These are phyloP conservation scores for Semaprochilodus insignis DNA, from an alignment of 2,797 vertebrate genomes.

Conservation along the genomic window DNA sequence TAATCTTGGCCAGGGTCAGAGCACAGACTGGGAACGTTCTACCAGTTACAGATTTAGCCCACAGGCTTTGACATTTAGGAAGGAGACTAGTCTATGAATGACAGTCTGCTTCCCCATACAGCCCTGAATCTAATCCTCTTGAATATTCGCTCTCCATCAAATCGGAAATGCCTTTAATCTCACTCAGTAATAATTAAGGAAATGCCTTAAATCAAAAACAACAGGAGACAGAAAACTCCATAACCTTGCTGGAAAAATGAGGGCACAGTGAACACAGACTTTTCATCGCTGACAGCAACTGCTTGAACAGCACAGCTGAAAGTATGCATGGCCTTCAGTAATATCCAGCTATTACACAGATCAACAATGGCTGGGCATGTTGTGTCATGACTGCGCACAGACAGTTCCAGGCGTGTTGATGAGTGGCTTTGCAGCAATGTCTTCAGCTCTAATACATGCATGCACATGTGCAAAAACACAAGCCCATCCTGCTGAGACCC, in stretches of 20 bases:
- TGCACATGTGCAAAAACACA: neutral
- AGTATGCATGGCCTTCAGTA: conserved; percentile 48
- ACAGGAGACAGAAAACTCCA: neutral
- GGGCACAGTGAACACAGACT: neutral
- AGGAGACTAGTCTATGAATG: neutral
- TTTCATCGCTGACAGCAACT: conserved; percentile 13
- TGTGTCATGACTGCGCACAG: conserved; percentile 64
- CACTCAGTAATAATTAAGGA: neutral
- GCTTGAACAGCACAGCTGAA: conserved; percentile 1
- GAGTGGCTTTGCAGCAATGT: conserved; percentile 37
- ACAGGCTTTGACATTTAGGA: neutral
- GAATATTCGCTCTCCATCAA: neutral
- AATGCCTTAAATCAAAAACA: conserved; percentile 8
- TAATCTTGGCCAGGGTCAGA: no score
- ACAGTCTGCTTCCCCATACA: neutral
- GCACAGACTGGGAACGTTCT: no score
- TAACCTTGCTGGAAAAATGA: conserved; percentile 31
- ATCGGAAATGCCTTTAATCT: conserved; percentile 7
- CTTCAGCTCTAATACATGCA: conserved; percentile 2
- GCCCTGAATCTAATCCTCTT: neutral
- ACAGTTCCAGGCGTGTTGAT: conserved; percentile 65
- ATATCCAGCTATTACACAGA: conserved; percentile 38
- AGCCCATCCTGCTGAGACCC: neutral
- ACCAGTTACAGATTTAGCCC: neutral
- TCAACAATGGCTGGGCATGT: conserved; percentile 57